A percentile compares a stretch with the other conserved stretches of the same genome.
These are phyloP conservation scores for Mionectes olivaceus DNA, from an alignment of 2,797 vertebrate species.

Conservation along the genomic window DNA sequence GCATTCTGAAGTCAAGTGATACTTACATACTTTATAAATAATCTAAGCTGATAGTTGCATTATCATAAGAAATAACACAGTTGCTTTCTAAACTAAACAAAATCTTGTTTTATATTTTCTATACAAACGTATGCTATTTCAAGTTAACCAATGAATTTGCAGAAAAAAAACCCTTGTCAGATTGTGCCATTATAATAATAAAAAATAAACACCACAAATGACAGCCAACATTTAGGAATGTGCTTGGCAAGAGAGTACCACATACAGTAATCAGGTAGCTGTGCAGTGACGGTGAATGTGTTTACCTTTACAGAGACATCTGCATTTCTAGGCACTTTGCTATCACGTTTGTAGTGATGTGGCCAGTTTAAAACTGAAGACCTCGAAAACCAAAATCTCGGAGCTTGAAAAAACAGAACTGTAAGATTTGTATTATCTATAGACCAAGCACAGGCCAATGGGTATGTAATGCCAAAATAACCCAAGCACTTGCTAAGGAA, in stretches of 20 bases:
- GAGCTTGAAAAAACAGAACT: neutral
- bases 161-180: neutral
- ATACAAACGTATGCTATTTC: neutral
- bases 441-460: neutral
- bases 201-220: neutral
- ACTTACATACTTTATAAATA: neutral
- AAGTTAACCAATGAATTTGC: neutral
- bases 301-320: neutral
- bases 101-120: neutral
- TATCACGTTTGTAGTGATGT: neutral
- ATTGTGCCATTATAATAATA: neutral
- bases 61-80: neutral
- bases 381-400: neutral
- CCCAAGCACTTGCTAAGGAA: neutral
- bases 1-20: neutral
- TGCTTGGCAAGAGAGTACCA: neutral
- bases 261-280: neutral
- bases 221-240: neutral
- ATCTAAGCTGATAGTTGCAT: neutral
- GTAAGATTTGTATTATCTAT: neutral
- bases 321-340: conserved; percentile 40
- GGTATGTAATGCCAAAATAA: neutral
- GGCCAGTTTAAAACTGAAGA: neutral
- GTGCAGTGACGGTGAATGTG: neutral
- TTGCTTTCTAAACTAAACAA: neutral